Base-by-base conservation (phyloP, 2,888 invertebrate genomes). In the Drosophila emarginata region DNA sequence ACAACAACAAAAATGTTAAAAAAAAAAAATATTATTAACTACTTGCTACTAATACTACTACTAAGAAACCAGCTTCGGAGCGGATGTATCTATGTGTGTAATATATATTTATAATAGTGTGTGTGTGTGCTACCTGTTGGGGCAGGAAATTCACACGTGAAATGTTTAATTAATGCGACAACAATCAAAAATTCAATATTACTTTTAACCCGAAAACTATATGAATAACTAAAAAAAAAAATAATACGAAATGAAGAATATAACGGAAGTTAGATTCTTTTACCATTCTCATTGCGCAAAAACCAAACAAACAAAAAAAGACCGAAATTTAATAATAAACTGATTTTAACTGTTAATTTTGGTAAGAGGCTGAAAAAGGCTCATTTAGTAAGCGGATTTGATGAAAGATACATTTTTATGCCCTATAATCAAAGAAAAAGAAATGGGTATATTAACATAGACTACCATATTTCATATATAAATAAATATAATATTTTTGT, bases 121-220 rank as follows among this genome's bases (percentile, higher is more conserved):
- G 40, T 45, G 45, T 18, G 40, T 45, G 45, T 73, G 76, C 23
- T 76, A 64, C 67, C 63, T 76, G 74, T 54, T 58, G 53, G 69
- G 72, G 62, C 82, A 88, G 76, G 89, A 90, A 90, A 89, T 90
- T 87, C 89, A 90, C 89, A 89, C 90, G 89, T 90, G 89, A 89
- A 79, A 67, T 88, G 82, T 80, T 86, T 88, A 87, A 87, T 88
- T 87, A 88, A 86, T 88, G 74, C 72, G 64, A 72, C 72, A 18
- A 57, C 21, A 58, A 63, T 45, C 59, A 54, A 63, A 50, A 60
- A 64, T 39, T 58, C 18, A 37, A 23, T 45, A 45, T 45, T 21
- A 45, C 45, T 45, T 45, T 45, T 21, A 45, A 45, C 40, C 21
- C 37, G 4, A 36, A 56, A 14, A 37, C 32, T 32, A 28, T 26